Conservation (phyloP, 2,113 vertebrate species). For the Tautogolabrus adspersus region DNA sequence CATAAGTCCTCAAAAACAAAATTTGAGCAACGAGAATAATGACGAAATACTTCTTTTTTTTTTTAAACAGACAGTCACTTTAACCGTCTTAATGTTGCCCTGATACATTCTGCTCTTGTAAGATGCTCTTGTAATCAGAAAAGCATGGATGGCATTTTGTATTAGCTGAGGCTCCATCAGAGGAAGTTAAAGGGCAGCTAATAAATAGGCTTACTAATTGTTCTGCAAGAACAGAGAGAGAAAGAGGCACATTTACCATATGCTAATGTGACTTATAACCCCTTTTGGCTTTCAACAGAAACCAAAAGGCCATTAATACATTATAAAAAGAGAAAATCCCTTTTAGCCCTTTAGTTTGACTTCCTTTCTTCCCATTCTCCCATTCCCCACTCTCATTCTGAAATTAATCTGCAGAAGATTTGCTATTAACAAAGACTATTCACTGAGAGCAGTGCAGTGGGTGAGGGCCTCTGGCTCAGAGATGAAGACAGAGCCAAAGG, state of each 20-base stretch:
- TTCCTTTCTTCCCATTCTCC: constrained; percentile 69
- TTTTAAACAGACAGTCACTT: not conserved
- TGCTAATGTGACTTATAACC: constrained; percentile 81
- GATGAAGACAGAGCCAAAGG: constrained; percentile 45
- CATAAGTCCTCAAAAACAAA: not conserved
- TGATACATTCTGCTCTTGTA: not conserved
- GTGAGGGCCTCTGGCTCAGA: constrained; percentile 55
- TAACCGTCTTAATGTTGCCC: not conserved
- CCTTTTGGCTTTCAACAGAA: constrained; percentile 67
- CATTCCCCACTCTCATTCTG: constrained; percentile 54
- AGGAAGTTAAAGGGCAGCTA: constrained; percentile 71
- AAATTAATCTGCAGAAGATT: constrained; percentile 81
- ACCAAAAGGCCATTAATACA: constrained; percentile 76
- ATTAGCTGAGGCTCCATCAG: constrained; percentile 57
- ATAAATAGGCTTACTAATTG: constrained; percentile 74
- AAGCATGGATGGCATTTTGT: constrained; percentile 53
- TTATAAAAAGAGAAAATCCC: constrained; percentile 74
- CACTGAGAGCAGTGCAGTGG: constrained; percentile 43
- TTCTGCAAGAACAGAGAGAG: constrained; percentile 58
- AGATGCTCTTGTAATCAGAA: constrained; percentile 27
- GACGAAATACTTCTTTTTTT: not conserved
- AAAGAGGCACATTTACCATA: constrained; percentile 60
- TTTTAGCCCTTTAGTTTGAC: constrained; percentile 66
- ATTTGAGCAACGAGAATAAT: too few species aligned
- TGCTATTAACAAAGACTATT: constrained; percentile 77